Conservation (phyloP, 2,797 vertebrate genomes). For the Eremophila alpestris region DNA sequence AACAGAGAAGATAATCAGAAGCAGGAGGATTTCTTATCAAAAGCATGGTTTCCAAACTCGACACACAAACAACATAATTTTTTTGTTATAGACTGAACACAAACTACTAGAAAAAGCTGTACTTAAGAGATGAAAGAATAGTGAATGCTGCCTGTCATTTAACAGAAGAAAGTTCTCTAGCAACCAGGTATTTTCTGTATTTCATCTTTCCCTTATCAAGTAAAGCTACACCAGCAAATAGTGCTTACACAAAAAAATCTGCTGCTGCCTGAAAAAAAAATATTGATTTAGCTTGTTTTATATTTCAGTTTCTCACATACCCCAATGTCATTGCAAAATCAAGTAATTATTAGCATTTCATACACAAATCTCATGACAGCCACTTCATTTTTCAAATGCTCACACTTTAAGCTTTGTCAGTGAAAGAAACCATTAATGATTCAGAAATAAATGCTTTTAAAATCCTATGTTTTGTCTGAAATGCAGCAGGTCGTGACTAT, state of each 20-base stretch:
- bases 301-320: not conserved
- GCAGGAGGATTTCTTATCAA: not conserved
- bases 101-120: not conserved
- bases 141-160: not conserved
- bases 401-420: not conserved
- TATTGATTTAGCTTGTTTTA: not conserved
- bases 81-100: not conserved
- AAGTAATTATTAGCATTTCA: not conserved
- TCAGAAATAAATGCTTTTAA: not conserved
- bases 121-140: not conserved
- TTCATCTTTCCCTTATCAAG: not conserved
- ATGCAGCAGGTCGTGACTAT: not conserved
- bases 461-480: not conserved
- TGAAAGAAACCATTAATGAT: not conserved
- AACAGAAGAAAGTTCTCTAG: not conserved
- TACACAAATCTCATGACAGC: not conserved
- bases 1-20: not conserved
- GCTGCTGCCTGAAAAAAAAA: not conserved
- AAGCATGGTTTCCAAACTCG: not conserved
- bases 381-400: not conserved
- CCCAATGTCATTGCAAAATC: not conserved
- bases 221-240: not conserved
- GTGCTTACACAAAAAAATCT: not conserved
- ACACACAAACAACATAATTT: not conserved
- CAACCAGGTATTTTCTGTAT: not conserved